Conservation (phyloP, 1,140 invertebrate genomes). For the Pollicipes pollicipes region DNA sequence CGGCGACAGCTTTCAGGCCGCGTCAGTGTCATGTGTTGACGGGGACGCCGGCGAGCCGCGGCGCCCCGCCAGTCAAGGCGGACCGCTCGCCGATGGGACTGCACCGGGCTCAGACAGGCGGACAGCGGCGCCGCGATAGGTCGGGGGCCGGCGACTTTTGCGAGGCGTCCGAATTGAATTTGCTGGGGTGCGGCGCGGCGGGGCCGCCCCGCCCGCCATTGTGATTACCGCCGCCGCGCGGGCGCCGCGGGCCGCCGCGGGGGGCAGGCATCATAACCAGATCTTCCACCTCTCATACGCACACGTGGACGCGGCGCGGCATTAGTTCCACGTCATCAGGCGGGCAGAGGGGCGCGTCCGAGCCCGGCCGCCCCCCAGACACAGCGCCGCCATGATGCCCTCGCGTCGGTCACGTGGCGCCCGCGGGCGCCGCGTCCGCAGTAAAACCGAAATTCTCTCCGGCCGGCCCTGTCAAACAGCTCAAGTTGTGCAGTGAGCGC, state of each 20-base stretch:
- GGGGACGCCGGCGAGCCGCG: too few species aligned
- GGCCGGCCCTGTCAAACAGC: not conserved
- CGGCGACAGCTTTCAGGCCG: not conserved
- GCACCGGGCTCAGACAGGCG: not conserved
- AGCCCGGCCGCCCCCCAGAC: too few species aligned
- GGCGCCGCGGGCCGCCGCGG: too few species aligned
- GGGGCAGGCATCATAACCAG: conserved; percentile 1
- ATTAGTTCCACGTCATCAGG: not conserved
- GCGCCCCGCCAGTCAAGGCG: not conserved
- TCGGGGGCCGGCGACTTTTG: not conserved
- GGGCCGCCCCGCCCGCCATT: not conserved
- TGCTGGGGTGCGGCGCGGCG: too few species aligned
- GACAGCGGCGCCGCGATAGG: not conserved
- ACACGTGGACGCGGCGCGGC: not conserved
- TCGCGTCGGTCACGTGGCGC: not conserved
- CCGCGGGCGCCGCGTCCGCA: too few species aligned
- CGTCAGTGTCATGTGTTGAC: not conserved
- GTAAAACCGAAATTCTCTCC: not conserved
- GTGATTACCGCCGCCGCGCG: too few species aligned
- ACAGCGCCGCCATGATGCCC: not conserved
- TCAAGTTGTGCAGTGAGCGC: not conserved
- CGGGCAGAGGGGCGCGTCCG: too few species aligned
- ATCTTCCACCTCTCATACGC: not conserved
- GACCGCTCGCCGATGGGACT: not conserved
- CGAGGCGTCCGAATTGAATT: not conserved